These are phyloP conservation scores for Channa maculata DNA, from an alignment of 2,113 vertebrate species.

Conservation along the genomic window DNA sequence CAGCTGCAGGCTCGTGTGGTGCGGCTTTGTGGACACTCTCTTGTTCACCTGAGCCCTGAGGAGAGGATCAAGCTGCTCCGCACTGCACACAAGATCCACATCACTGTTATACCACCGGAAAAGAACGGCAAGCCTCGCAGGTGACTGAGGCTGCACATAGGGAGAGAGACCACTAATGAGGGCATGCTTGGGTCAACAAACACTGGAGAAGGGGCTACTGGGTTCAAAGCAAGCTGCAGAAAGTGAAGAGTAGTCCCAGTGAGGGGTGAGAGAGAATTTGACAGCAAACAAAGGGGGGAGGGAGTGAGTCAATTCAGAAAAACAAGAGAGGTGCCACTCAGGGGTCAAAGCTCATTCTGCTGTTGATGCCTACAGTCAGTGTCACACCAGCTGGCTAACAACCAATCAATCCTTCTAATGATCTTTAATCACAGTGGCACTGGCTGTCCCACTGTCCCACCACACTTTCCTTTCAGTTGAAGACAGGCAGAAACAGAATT, in stretches of 20 bases:
- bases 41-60: slow-evolving; percentile 83
- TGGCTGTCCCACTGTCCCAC: slow-evolving; percentile 27
- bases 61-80: slow-evolving; percentile 85
- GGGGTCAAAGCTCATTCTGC: slow-evolving; percentile 47
- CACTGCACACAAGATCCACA: slow-evolving; percentile 88
- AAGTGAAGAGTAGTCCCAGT: slow-evolving; percentile 19
- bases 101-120: slow-evolving; percentile 91
- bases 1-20: slow-evolving; percentile 89
- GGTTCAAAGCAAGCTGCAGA: slow-evolving; percentile 13
- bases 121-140: slow-evolving; percentile 91
- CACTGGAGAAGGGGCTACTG: background rate
- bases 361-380: slow-evolving; percentile 48
- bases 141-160: slow-evolving; percentile 72
- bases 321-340: slow-evolving; percentile 23
- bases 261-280: slow-evolving; percentile 19
- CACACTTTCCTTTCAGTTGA: slow-evolving; percentile 36
- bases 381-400: slow-evolving; percentile 66
- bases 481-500: slow-evolving; percentile 35
- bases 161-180: slow-evolving; percentile 5
- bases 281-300: slow-evolving; percentile 17
- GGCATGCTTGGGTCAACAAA: slow-evolving; percentile 24
- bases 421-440: slow-evolving; percentile 57
- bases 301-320: slow-evolving; percentile 23
- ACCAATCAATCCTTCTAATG: slow-evolving; percentile 73
- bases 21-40: slow-evolving; percentile 86